Evolutionary conservation across 2,888 invertebrate species (phyloP).

Genomic region (Allolobophora icterica): DNA sequence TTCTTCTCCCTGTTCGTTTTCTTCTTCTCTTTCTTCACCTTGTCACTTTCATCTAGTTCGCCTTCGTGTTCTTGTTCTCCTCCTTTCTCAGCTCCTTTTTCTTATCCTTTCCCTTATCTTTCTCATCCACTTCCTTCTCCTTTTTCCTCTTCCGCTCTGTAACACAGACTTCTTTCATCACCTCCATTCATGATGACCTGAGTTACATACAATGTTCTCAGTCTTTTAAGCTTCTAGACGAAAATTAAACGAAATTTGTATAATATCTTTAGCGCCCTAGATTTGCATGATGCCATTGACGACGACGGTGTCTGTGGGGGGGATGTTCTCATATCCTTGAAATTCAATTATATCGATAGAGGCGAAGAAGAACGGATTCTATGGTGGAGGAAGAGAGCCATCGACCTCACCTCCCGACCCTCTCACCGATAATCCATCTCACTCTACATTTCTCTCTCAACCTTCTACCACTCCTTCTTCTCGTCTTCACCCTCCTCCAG

Average conservation of each 20-base stretch:
- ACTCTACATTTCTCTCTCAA: neutral
- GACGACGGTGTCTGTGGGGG: neutral
- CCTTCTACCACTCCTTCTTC: too few relatives aligned
- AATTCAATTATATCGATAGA: neutral
- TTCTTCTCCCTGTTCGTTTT: too few relatives aligned
- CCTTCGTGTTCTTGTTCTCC: neutral
- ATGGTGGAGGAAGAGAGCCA: neutral
- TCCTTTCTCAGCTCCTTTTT: neutral
- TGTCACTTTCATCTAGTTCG: too few relatives aligned
- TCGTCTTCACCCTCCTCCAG: neutral
- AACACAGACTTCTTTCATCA: neutral
- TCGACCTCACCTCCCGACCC: constrained; percentile 1
- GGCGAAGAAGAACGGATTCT: neutral
- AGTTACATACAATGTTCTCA: neutral
- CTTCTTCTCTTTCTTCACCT: too few relatives aligned
- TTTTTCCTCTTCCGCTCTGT: neutral
- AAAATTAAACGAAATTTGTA: neutral
- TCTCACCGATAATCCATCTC: neutral
- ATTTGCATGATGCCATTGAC: neutral
- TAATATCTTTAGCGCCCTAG: neutral
- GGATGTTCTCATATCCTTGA: neutral
- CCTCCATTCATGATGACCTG: neutral
- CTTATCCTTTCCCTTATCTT: neutral
- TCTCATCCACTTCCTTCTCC: neutral
- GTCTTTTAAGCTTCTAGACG: neutral